Evolutionary conservation across 2,797 vertebrate species (phyloP).

Genomic region (Chloroceryle amazona): DNA sequence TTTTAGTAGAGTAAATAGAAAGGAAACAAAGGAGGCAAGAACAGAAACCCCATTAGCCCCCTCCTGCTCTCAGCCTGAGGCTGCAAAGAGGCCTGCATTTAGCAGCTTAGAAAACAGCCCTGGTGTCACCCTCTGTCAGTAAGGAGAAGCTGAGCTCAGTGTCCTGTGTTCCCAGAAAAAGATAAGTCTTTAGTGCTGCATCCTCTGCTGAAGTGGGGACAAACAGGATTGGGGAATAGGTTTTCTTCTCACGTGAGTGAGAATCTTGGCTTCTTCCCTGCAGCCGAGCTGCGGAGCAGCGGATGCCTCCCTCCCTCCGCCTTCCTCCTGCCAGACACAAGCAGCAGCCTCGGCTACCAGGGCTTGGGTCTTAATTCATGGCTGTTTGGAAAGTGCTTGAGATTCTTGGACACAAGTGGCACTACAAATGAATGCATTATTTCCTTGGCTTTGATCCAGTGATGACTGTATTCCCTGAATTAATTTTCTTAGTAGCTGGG

Average conservation of each 20-base stretch:
- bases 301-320: background rate
- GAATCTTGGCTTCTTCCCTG: background rate
- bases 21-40: conserved; percentile 44
- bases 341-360: background rate
- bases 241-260: background rate
- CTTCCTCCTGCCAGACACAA: background rate
- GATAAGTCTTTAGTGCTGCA: background rate
- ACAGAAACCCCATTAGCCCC: conserved; percentile 31
- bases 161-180: background rate
- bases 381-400: conserved; percentile 27
- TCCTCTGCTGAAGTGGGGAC: background rate
- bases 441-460: conserved; percentile 52
- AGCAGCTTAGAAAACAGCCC: background rate
- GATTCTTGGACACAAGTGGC: conserved; percentile 35
- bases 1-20: conserved; percentile 30
- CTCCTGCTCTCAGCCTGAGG: conserved; percentile 37
- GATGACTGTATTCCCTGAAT: conserved; percentile 45
- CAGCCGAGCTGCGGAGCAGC: fast-evolving
- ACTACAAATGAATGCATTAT: conserved; percentile 36
- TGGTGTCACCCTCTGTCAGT: background rate
- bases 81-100: conserved; percentile 6
- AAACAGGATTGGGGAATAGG: fast-evolving
- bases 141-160: background rate
- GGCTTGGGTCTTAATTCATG: background rate
- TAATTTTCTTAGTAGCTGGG: conserved; percentile 42